Conservation (phyloP, 2,888 invertebrate species). For the Sarcophaga subvicina region DNA sequence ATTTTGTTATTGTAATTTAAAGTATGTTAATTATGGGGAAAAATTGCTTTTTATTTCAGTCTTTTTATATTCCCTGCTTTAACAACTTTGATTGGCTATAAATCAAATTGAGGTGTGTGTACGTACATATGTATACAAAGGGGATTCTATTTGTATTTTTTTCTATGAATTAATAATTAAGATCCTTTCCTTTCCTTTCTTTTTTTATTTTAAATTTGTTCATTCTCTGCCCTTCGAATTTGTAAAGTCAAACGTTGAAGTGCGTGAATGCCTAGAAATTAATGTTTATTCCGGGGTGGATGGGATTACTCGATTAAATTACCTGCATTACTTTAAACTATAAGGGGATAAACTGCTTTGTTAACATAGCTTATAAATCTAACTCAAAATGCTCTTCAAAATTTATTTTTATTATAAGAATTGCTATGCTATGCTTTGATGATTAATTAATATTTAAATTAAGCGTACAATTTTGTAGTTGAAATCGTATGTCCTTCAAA, state of each 20-base stretch:
- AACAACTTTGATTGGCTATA: constrained; percentile 52
- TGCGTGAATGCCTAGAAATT: not conserved
- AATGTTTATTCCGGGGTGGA: not conserved
- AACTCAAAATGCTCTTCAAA: not conserved
- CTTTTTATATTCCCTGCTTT: constrained; percentile 20
- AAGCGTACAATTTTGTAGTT: too few species aligned
- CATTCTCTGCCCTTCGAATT: not conserved
- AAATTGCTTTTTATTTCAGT: constrained; percentile 41
- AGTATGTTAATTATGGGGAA: constrained; percentile 67
- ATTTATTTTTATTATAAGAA: not conserved
- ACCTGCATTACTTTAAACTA: not conserved
- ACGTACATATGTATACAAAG: not conserved
- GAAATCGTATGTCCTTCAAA: too few species aligned
- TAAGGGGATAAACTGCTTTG: not conserved
- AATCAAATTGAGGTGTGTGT: constrained; percentile 62
- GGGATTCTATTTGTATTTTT: not conserved
- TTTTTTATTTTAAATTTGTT: too few species aligned
- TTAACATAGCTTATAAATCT: not conserved
- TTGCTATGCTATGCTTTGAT: too few species aligned
- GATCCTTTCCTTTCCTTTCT: not conserved
- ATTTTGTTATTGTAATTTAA: not conserved
- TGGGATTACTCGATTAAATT: not conserved
- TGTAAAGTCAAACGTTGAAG: constrained; percentile 32
- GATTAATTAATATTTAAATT: too few species aligned
- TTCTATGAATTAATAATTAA: constrained; percentile 27